Percentiles rank a stretch among this genome's conserved stretches.
Conservation (phyloP, 1,140 invertebrate genomes). For the Parapsyche elsis region DNA sequence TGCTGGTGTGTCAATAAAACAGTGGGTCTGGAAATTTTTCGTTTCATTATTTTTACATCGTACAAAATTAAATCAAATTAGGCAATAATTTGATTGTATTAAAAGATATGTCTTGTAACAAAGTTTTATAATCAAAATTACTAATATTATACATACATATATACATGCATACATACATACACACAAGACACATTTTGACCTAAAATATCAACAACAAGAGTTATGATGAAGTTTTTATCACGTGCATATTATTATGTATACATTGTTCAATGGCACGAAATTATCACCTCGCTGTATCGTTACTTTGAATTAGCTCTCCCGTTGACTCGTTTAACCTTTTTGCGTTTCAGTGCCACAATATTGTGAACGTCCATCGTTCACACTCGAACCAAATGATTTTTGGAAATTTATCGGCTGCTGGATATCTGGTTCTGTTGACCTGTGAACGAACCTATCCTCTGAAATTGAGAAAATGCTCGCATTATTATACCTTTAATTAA, state of each 20-base stretch:
- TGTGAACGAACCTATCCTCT: slow-evolving; percentile 47
- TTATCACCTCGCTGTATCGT: background rate
- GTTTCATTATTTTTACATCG: too few relatives aligned
- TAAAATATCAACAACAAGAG: too few relatives aligned
- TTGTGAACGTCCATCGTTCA: background rate
- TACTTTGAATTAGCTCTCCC: background rate
- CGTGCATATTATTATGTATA: too few relatives aligned
- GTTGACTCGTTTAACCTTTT: background rate
- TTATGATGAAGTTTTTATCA: too few relatives aligned
- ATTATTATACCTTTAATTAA: background rate
- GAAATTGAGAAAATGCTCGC: slow-evolving; percentile 32
- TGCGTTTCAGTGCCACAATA: background rate
- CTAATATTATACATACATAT: too few relatives aligned
- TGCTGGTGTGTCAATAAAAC: slow-evolving; percentile 56
- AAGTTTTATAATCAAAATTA: too few relatives aligned
- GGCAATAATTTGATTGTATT: too few relatives aligned
- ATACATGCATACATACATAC: too few relatives aligned
- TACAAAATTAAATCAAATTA: too few relatives aligned
- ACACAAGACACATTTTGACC: too few relatives aligned
- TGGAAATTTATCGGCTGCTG: background rate
- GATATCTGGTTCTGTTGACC: slow-evolving; percentile 43
- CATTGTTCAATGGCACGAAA: background rate
- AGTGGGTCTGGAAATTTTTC: slow-evolving; percentile 50
- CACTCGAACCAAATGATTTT: background rate
- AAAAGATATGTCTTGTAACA: too few relatives aligned